Conservation (phyloP, 2,113 vertebrate species). For the Oncorhynchus nerka region DNA sequence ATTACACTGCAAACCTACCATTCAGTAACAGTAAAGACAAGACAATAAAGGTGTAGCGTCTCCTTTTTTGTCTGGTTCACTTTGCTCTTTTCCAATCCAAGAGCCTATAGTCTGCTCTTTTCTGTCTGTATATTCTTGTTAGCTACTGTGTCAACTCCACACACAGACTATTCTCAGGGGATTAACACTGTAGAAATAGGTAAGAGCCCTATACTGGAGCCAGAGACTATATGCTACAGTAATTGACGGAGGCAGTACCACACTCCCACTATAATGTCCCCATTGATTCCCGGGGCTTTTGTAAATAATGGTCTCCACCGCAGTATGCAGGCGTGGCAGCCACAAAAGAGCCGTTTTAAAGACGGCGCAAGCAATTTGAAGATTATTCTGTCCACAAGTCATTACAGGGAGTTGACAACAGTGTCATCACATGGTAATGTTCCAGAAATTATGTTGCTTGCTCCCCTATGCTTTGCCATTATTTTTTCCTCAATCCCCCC, state of each 20-base stretch:
- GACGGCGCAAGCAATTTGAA: conserved; percentile 40
- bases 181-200: conserved; percentile 15
- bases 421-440: conserved; percentile 52
- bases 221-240: conserved; percentile 1
- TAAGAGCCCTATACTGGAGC: conserved; percentile 12
- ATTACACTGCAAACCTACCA: not conserved
- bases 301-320: conserved; percentile 26
- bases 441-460: conserved; percentile 48
- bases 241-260: conserved; percentile 21
- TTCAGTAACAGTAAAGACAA: not conserved
- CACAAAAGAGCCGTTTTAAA: conserved; percentile 46
- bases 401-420: conserved; percentile 51
- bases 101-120: not conserved
- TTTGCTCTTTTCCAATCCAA: not conserved
- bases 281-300: conserved; percentile 42
- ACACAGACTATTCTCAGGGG: conserved; percentile 10
- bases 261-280: conserved; percentile 39
- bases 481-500: not conserved
- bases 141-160: not conserved
- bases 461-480: conserved; percentile 27
- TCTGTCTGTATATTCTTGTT: not conserved
- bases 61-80: not conserved
- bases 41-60: not conserved
- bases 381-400: conserved; percentile 51
- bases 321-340: conserved; percentile 33